Base-by-base conservation (phyloP, 2,797 vertebrate genomes). In the Phyllotis vaccarum region DNA sequence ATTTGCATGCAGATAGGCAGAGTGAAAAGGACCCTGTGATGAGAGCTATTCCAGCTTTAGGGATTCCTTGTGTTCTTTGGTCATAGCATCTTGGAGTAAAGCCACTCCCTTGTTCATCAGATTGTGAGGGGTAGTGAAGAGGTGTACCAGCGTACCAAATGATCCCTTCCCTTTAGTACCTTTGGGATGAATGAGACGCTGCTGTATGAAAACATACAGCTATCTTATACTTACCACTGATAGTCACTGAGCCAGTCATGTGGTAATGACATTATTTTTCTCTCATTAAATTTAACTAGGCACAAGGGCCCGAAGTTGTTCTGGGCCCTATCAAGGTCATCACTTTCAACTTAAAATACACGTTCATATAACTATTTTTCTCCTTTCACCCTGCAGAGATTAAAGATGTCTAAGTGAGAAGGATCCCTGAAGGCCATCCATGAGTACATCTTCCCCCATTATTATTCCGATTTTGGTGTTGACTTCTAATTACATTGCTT, bases 241-340 rank as follows among this genome's bases (percentile, higher is more conserved):
- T 6, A 80, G 21, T 2, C 21, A 31, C 2, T 6, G 14, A 60
- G n/a, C n/a, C 58, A 37, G 17, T 24, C 43, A 34, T 46, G 43
- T 80, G 29, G 43, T 92, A 43, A 49, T 82, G 72, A 1, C 2
- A 54, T 91, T 31, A 49, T 72, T 94, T 83, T 68, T 34, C 27
- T 91, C 78, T 68, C 79, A 56, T 79, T 93, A 75, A 93, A 52
- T 24, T 90, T 94, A 72, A 93, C 49, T 86, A 54, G 46, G 40
- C 31, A 68, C 37, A 58, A n/a, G 49, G 40, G 7, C 5, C 40
- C 21, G 7, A 64, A 8, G 46, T 87, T 68, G 27, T 43, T 87
- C 9, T 34, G 58, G 60, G 11, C 16, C 52, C n/a, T 21, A 46
- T n/a, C 31, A 31, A 54, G 27, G 4, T 86, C 34, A 31, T 95